A percentile compares a stretch with the other conserved stretches of the same genome.
These are phyloP conservation scores for Sinocyclocheilus grahami DNA, from an alignment of 2,113 vertebrate species.

Conservation along the genomic window DNA sequence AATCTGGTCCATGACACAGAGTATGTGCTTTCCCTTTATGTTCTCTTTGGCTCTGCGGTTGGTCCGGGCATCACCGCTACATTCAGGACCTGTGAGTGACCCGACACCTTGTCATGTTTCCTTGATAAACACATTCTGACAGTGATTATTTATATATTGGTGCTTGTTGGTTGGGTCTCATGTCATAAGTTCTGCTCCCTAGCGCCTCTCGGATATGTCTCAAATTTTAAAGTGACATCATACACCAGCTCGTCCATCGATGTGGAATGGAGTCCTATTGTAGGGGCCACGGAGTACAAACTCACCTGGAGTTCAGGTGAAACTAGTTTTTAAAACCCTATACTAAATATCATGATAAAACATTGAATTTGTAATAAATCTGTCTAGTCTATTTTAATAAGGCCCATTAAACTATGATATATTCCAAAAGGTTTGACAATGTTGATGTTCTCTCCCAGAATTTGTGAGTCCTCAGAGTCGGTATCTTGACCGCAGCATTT, in stretches of 20 bases:
- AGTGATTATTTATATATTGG: neutral
- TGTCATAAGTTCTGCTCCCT: constrained; percentile 18
- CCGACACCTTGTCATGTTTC: neutral
- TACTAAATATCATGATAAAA: neutral
- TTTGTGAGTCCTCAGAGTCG: constrained; percentile 65
- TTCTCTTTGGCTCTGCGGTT: constrained; percentile 80
- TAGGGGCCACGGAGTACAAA: constrained; percentile 86
- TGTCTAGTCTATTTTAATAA: neutral
- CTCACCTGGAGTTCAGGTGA: constrained; percentile 77
- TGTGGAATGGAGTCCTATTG: constrained; percentile 80
- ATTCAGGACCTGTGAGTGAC: constrained; percentile 83
- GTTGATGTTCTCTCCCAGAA: constrained; percentile 59
- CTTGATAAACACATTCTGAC: constrained; percentile 35
- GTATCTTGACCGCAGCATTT: constrained; percentile 73
- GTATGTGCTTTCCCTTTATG: constrained; percentile 85
- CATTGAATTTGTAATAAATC: neutral
- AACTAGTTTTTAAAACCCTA: neutral
- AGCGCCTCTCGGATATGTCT: constrained; percentile 87
- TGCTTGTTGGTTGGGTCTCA: neutral
- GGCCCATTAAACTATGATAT: neutral
- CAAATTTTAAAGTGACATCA: constrained; percentile 83
- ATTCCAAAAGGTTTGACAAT: no score
- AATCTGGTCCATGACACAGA: constrained; percentile 82
- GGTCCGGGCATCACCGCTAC: constrained; percentile 85
- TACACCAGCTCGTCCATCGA: constrained; percentile 79